Evolutionary conservation across 2,797 vertebrate genomes (phyloP).

Genomic region (Nasua narica): DNA sequence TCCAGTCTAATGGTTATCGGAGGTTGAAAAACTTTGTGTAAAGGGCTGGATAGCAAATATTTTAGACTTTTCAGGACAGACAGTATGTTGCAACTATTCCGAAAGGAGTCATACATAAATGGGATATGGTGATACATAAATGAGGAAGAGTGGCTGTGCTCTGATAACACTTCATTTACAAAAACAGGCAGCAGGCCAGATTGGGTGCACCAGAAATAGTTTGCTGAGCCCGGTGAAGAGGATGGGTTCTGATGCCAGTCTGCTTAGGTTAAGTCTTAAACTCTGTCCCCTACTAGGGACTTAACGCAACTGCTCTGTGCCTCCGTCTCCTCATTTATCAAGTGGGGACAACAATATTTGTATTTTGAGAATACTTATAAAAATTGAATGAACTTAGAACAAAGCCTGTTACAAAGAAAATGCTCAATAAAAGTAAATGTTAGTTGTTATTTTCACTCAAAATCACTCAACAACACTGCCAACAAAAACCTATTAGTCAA

Average conservation of each 20-base stretch:
- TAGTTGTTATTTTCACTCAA: background rate
- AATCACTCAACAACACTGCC: background rate
- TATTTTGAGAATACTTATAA: background rate
- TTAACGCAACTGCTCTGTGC: background rate
- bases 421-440: constrained; percentile 5
- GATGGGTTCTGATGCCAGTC: background rate
- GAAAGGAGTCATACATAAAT: background rate
- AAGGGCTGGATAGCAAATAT: background rate
- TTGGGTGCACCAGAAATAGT: background rate
- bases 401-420: background rate
- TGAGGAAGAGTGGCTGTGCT: background rate
- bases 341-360: background rate
- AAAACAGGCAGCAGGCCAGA: background rate
- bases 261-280: background rate
- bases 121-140: background rate
- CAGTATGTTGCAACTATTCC: background rate
- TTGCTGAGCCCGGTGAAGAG: background rate
- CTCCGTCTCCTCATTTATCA: constrained; percentile 18
- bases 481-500: background rate
- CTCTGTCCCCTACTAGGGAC: background rate
- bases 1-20: background rate
- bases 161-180: background rate
- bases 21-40: constrained; percentile 1
- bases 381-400: background rate
- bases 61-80: background rate